These are phyloP conservation scores for Acanthosepion lycidas DNA, from an alignment of 2,888 invertebrate species.

Conservation along the genomic window DNA sequence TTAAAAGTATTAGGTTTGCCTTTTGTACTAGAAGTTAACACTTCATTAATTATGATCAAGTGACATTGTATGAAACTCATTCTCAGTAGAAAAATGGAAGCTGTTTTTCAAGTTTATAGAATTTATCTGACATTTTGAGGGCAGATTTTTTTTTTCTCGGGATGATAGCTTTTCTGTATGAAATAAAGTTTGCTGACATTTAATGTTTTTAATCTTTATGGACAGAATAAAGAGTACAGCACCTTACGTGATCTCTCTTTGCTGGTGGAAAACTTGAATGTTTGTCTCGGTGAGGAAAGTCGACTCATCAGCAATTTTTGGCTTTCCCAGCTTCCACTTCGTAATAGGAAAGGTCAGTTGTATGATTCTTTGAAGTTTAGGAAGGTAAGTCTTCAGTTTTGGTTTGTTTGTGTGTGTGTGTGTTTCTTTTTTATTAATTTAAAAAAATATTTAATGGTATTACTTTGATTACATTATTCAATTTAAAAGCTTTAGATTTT, in stretches of 20 bases:
- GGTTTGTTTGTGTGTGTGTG: background rate
- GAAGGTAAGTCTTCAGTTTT: constrained; percentile 58
- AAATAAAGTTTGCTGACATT: background rate
- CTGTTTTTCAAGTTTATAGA: too few relatives aligned
- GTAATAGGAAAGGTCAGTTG: constrained; percentile 64
- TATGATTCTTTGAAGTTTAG: constrained; percentile 62
- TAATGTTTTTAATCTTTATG: constrained; percentile 35
- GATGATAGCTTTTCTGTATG: too few relatives aligned
- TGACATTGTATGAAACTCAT: too few relatives aligned
- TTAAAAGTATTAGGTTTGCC: too few relatives aligned
- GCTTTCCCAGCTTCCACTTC: constrained; percentile 67
- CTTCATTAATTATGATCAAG: too few relatives aligned
- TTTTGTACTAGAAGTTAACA: too few relatives aligned
- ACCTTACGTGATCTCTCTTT: constrained; percentile 66
- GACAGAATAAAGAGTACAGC: constrained; percentile 70
- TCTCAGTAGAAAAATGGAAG: too few relatives aligned
- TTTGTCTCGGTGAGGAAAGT: constrained; percentile 66
- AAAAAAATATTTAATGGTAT: background rate
- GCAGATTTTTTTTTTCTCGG: too few relatives aligned
- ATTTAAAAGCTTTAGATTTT: background rate
- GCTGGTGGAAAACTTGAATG: constrained; percentile 63
- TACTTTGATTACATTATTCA: background rate
- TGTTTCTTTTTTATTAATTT: background rate
- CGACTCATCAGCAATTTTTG: constrained; percentile 67
- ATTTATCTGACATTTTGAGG: too few relatives aligned